Evolutionary conservation across 2,797 vertebrate species (phyloP), one percentile per base, ranked within the genome.

Genomic region (Chrysocyon brachyurus): DNA sequence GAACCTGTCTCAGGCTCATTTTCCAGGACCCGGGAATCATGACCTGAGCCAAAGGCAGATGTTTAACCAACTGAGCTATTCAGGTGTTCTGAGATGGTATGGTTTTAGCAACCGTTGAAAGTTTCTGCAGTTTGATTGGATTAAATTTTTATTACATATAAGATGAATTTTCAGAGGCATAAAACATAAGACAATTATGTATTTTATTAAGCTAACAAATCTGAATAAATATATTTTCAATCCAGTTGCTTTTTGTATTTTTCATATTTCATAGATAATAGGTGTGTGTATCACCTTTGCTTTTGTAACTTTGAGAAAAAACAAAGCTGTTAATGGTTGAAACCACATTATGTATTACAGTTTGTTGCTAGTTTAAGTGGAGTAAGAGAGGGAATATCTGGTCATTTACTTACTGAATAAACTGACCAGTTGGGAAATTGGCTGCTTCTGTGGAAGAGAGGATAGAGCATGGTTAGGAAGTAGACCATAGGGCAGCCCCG

Each of bases 51-150:
- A 0, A 33, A 68, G 66, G 17, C 66, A 68, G 66, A 21, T 68
- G n/a, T 68, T 21, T n/a, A 68, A 68, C 64, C 31, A 68, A 21
- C n/a, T 66, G 31, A 66, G 31, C 64, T 16, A 17, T 14, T 19
- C n/a, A 68, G 66, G 66, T 4, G 4, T 17, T n/a, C 66, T 4
- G 16, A n/a, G 59, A 36, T 54, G n/a, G 24, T 16, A 52, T 72
- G 26, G 66, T 52, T 87, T 85, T 86, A 63, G 33, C 54, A 90
- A 31, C 56, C 40, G 56, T 87, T 96, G 61, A 87, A 72, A 92
- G 40, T 84, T 90, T 87, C 68, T 87, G 40, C 11, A 33, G 33
- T 63, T 96, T 87, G 75, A 61, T 33, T 91, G 46, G 33, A 22
- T 72, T 90, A 40, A 36, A 6, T 66, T 87, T 96, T 91, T 28